phyloP scores from a whole-genome alignment of 2,888 invertebrate genomes.

The Litoditis marina region DNA sequence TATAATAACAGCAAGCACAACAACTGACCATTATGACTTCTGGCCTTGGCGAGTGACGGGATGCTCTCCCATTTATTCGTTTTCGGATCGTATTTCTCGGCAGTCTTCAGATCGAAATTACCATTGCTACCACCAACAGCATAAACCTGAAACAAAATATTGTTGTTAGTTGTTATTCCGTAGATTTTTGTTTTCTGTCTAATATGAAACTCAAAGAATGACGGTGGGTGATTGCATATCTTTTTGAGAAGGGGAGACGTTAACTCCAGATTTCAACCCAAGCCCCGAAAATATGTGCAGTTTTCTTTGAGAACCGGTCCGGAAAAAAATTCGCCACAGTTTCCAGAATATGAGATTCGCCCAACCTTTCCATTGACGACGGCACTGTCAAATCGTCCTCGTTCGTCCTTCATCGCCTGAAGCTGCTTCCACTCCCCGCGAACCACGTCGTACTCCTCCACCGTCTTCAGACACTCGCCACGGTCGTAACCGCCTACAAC shows the following conservation, averaged over 20 bases:
- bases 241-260: not conserved
- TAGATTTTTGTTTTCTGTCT: no score
- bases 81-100: constrained; percentile 70
- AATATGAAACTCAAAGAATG: no score
- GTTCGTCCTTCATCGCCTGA: constrained; percentile 73
- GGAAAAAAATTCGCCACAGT: not conserved
- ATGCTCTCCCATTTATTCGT: constrained; percentile 68
- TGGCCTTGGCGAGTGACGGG: constrained; percentile 32
- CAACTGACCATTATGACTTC: constrained; percentile 50
- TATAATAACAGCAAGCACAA: no score
- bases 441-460: constrained; percentile 71
- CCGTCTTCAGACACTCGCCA: constrained; percentile 76
- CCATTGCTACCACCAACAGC: constrained; percentile 80
- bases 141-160: constrained; percentile 37
- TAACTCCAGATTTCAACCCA: no score
- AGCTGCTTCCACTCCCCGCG: constrained; percentile 73
- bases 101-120: constrained; percentile 75
- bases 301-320: no score
- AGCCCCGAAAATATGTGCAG: no score
- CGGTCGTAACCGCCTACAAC: constrained; percentile 77
- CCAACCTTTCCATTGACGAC: constrained; percentile 68
- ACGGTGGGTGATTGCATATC: no score
- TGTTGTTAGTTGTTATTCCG: no score
- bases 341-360: not conserved
- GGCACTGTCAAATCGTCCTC: constrained; percentile 78